Evolutionary conservation across 2,888 invertebrate species (phyloP).

Genomic region (Plagodis dolabraria): DNA sequence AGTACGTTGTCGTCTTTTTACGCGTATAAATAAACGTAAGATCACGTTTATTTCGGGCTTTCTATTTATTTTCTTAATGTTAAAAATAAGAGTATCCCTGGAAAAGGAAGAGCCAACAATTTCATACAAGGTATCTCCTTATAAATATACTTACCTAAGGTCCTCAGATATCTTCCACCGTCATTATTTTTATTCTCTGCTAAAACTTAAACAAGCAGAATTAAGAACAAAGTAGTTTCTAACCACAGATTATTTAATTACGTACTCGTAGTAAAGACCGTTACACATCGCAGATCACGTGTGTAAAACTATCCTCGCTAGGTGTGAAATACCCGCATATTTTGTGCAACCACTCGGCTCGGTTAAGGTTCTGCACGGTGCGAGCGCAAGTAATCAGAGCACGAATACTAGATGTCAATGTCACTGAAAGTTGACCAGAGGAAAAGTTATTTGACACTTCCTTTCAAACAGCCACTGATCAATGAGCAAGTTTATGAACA

Average conservation of each 20-base stretch:
- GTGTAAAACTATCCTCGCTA: conserved; percentile 21
- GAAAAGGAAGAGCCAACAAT: too few species aligned
- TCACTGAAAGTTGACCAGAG: conserved; percentile 58
- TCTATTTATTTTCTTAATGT: too few species aligned
- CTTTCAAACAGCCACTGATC: conserved; percentile 10
- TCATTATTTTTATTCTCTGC: too few species aligned
- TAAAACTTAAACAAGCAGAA: too few species aligned
- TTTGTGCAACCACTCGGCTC: conserved; percentile 37
- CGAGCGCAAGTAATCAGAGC: conserved; percentile 64
- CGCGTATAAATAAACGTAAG: too few species aligned
- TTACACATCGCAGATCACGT: conserved; percentile 24
- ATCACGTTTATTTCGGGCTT: too few species aligned
- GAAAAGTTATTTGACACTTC: conserved; percentile 19
- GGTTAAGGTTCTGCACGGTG: conserved; percentile 49
- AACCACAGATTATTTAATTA: not conserved
- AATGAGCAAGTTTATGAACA: conserved; percentile 2
- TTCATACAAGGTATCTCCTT: too few species aligned
- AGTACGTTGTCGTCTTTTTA: too few species aligned
- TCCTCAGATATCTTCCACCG: too few species aligned
- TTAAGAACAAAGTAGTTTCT: too few species aligned
- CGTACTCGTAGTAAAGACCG: conserved; percentile 15
- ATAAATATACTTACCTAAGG: too few species aligned
- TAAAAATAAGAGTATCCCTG: too few species aligned
- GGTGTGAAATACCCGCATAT: conserved; percentile 34
- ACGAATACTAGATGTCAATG: conserved; percentile 67